Conservation (phyloP, 2,888 invertebrate genomes). For the Ceraclea dissimilis region DNA sequence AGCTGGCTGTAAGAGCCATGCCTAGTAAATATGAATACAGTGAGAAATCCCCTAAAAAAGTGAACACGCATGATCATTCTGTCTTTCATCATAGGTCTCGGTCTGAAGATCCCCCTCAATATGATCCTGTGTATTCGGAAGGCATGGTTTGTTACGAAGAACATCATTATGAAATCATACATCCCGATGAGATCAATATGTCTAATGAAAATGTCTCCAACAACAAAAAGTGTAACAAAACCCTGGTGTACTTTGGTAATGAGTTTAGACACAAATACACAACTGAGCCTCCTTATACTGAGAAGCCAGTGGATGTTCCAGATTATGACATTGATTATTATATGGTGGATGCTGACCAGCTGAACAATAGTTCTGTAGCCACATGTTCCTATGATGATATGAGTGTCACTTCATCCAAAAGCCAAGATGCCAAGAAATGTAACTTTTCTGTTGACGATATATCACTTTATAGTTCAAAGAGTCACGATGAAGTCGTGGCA, state of each 20-base stretch:
- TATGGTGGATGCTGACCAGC: conserved; percentile 10
- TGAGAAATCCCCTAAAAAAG: conserved; percentile 14
- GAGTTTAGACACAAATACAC: conserved; percentile 7
- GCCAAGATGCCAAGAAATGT: conserved; percentile 27
- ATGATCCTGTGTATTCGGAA: conserved; percentile 44
- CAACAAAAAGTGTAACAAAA: conserved; percentile 14
- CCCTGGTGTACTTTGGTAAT: conserved; percentile 13
- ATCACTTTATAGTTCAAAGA: conserved; percentile 52
- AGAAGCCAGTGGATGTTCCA: conserved; percentile 35
- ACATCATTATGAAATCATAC: conserved; percentile 38
- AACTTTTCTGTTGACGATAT: conserved; percentile 44
- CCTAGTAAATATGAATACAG: conserved; percentile 41
- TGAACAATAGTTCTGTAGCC: conserved; percentile 19
- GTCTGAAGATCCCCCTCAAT: conserved; percentile 29
- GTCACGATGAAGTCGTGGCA: conserved; percentile 38
- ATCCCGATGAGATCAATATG: conserved; percentile 24
- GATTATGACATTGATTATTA: conserved; percentile 23
- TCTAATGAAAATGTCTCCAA: conserved; percentile 23
- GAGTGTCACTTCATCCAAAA: conserved; percentile 37
- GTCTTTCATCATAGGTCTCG: conserved; percentile 6
- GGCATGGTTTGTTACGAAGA: conserved; percentile 32
- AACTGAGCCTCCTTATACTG: conserved; percentile 25
- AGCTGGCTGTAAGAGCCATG: conserved; percentile 60
- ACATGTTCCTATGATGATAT: conserved; percentile 51
- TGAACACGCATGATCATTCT: conserved; percentile 8